Percentiles rank a stretch among this genome's conserved stretches.
Conservation (phyloP, 2,797 vertebrate species). For the Esox lucius region DNA sequence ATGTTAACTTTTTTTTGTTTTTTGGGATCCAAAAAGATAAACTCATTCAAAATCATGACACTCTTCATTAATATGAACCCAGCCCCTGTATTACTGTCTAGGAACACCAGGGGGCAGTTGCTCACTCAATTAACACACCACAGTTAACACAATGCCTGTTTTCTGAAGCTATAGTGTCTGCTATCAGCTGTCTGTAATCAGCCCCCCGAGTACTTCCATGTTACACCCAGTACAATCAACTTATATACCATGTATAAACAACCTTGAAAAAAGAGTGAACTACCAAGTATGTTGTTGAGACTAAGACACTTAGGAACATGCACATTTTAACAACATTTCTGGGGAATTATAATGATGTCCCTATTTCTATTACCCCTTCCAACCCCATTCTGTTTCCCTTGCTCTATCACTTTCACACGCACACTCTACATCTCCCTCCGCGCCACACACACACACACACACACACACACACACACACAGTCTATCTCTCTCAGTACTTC, state of each 20-base stretch:
- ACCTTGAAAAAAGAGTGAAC: no score
- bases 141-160: not conserved
- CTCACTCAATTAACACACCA: not conserved
- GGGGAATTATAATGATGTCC: no score
- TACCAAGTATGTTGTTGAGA: no score
- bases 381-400: not conserved
- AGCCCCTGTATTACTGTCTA: not conserved
- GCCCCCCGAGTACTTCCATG: no score
- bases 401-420: not conserved
- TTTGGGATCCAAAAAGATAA: not conserved
- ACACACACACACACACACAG: no score
- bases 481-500: not conserved
- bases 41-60: not conserved
- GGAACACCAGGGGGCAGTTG: slow-evolving; percentile 20
- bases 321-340: no score
- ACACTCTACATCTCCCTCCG: not conserved
- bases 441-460: not conserved
- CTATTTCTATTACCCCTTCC: no score
- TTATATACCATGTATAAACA: no score
- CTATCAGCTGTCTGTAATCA: no score
- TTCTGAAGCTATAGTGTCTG: not conserved
- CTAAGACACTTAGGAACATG: no score
- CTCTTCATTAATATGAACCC: not conserved
- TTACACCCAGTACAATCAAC: no score
- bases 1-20: no score